Evolutionary conservation across 2,797 vertebrate species (phyloP).

Genomic region (Sternotherus odoratus): DNA sequence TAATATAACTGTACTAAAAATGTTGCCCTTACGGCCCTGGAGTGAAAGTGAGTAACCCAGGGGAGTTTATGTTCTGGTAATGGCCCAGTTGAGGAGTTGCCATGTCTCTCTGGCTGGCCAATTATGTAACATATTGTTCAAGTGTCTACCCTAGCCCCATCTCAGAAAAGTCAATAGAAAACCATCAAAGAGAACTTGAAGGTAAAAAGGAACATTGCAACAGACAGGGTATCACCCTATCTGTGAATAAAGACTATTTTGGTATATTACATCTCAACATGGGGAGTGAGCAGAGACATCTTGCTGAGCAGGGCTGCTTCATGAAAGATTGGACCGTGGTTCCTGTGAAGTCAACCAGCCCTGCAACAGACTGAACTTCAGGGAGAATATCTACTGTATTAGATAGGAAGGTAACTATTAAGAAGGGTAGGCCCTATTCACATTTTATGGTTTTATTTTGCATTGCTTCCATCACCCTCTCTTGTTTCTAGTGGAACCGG

Average conservation of each 20-base stretch:
- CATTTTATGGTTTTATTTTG: background rate
- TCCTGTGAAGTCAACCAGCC: background rate
- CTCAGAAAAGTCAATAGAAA: background rate
- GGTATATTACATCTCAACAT: background rate
- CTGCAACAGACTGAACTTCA: background rate
- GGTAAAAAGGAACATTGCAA: background rate
- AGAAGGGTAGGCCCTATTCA: background rate
- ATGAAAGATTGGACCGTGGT: background rate
- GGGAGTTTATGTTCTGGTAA: background rate
- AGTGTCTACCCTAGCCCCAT: background rate
- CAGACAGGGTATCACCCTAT: background rate
- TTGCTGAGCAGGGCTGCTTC: background rate
- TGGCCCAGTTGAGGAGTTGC: background rate
- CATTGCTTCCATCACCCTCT: background rate
- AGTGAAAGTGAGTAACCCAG: background rate
- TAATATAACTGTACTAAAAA: background rate
- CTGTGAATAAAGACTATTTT: background rate
- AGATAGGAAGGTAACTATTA: background rate
- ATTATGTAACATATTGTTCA: background rate
- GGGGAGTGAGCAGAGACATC: background rate
- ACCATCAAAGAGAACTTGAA: background rate
- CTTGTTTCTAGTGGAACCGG: background rate
- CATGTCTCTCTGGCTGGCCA: background rate
- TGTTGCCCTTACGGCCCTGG: background rate
- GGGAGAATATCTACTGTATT: background rate